Evolutionary conservation across 2,888 invertebrate genomes (phyloP), one percentile per base, ranked within the genome.

Genomic region (Drosophila nr. medialis): DNA sequence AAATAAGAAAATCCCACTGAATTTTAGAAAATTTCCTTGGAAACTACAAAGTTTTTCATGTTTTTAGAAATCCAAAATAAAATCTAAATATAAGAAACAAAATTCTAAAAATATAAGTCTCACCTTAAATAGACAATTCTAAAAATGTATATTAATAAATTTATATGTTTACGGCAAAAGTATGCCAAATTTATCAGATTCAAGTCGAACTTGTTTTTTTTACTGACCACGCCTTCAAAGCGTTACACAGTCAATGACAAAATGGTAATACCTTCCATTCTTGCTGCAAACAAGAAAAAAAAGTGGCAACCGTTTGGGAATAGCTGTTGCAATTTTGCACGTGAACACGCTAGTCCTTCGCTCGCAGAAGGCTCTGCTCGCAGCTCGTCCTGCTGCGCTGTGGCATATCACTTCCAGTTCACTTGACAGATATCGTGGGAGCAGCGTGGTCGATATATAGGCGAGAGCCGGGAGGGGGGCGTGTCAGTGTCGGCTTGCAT

Each of bases 341-440:
- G 85, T 86, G 85, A 86, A 90, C 89, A 89, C 90, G 80, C 86
- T 82, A 67, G 73, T 75, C 70, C 72, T 82, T 62, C 58, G 45
- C 42, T 24, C 56, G 60, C 45, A 49, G 42, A 21, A 21, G 42
- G 53, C 45, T 75, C 18, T 15, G 15, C 34, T 38, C 15, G 27
- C 54, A 18, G 53, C 34, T 24, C 55, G 50, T 60, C 55, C 62
- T 54, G 62, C 55, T 54, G 38, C 40, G 51, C 58, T 64, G n/a
- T 58, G 68, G 72, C 88, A 75, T 89, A 90, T 89, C 88, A 87
- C 88, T 87, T 87, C 85, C 86, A 90, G 88, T 89, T 87, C 90
- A 87, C 77, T 87, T 90, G 90, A 85, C 90, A 87, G 87, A 86
- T 83, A 90, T 72, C 73, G 83, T 34, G 72, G 64, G n/a, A 29